Conservation (phyloP, 2,113 vertebrate species). For the Indri indri region DNA sequence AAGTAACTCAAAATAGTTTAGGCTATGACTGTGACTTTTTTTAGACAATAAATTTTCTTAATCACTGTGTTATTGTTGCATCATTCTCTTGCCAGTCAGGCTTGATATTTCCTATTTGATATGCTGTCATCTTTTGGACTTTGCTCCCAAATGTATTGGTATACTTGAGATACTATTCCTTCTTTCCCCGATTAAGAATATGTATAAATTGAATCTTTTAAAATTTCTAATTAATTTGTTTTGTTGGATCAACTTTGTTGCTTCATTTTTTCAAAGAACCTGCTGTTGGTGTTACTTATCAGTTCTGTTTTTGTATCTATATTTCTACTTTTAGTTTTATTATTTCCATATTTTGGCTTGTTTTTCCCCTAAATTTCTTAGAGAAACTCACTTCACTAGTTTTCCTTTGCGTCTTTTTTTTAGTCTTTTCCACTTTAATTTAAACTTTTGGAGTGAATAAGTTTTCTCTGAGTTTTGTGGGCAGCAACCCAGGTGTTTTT, state of each 20-base stretch:
- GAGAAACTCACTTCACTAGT: background rate
- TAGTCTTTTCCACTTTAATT: conserved; percentile 21
- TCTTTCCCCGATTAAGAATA: background rate
- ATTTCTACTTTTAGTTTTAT: conserved; percentile 21
- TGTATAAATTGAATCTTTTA: background rate
- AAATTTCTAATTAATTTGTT: background rate
- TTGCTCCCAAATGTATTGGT: background rate
- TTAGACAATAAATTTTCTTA: background rate
- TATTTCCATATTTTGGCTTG: conserved; percentile 30
- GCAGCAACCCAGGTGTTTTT: background rate
- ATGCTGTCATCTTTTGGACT: background rate
- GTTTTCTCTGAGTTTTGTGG: conserved; percentile 24
- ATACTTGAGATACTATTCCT: background rate
- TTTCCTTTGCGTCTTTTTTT: conserved; percentile 16
- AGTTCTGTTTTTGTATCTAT: background rate
- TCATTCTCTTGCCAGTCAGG: background rate
- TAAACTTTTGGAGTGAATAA: background rate
- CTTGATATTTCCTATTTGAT: background rate
- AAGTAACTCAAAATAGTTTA: conserved; percentile 39
- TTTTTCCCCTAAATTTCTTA: background rate
- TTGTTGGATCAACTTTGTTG: background rate
- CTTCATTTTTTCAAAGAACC: background rate
- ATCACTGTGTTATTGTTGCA: background rate
- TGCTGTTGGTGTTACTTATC: background rate
- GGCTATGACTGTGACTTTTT: background rate